Conservation (phyloP, 2,113 vertebrate genomes). For the Amblyornis subalaris region DNA sequence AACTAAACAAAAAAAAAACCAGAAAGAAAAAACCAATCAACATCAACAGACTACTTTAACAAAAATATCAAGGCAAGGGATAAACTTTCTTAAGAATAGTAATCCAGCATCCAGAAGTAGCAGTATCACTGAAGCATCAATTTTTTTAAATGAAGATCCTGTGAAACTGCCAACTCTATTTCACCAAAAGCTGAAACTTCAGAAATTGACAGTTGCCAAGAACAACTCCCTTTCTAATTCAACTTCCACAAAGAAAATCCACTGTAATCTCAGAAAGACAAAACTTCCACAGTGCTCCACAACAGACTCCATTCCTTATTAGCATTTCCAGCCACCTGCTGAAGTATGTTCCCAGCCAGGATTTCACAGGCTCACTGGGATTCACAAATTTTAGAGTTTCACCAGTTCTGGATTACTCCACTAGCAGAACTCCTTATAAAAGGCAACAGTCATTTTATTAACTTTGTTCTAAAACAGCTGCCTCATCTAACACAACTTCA, state of each 20-base stretch:
- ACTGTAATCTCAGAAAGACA: background rate
- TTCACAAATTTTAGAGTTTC: conserved; percentile 49
- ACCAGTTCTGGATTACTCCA: conserved; percentile 5
- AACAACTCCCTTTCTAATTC: conserved; percentile 10
- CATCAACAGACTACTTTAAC: background rate
- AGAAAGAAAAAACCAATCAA: background rate
- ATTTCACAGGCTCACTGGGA: conserved; percentile 32
- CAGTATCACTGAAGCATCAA: background rate
- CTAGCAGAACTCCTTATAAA: conserved; percentile 9
- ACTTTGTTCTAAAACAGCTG: conserved; percentile 24
- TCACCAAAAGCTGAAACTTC: conserved; percentile 12
- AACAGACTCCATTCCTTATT: background rate
- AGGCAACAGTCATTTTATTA: conserved; percentile 43
- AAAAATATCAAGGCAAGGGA: background rate
- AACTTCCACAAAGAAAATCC: conserved; percentile 12
- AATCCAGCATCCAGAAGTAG: background rate
- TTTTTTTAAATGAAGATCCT: background rate
- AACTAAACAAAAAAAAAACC: background rate
- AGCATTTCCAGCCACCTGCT: conserved; percentile 54
- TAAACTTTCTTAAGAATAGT: background rate
- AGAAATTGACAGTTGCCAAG: background rate
- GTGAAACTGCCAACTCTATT: background rate
- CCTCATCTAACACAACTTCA: background rate
- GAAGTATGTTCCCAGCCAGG: background rate
- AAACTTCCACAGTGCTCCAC: background rate